Percentiles rank a stretch among this genome's conserved stretches.
These are phyloP conservation scores for Ephestia elutella DNA, from an alignment of 1,140 invertebrate genomes.

Conservation along the genomic window DNA sequence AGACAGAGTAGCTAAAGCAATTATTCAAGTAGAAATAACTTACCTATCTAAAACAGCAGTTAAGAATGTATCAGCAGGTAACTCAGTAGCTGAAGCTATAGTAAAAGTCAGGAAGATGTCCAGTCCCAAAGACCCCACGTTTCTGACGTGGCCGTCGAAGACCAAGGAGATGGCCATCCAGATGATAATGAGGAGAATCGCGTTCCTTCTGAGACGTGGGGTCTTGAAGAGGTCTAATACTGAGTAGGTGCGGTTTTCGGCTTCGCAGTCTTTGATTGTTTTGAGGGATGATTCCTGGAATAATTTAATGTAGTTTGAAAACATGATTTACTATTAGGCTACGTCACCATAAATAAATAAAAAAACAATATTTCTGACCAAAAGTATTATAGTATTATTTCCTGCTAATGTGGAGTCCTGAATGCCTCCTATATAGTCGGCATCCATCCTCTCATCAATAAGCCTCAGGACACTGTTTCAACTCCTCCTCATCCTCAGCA, in stretches of 20 bases:
- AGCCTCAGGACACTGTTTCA: too few species aligned
- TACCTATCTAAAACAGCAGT: slow-evolving; percentile 83
- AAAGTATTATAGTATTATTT: too few species aligned
- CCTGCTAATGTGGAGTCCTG: too few species aligned
- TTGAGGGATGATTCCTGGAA: slow-evolving; percentile 79
- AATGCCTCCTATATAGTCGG: too few species aligned
- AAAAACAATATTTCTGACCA: too few species aligned
- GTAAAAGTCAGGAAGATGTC: slow-evolving; percentile 90
- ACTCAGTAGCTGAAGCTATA: slow-evolving; percentile 85
- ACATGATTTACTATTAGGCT: too few species aligned
- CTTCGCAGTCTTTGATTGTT: slow-evolving; percentile 80
- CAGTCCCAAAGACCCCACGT: slow-evolving; percentile 85
- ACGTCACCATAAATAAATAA: too few species aligned
- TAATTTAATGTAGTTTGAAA: slow-evolving; percentile 7
- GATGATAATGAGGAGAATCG: slow-evolving; percentile 83
- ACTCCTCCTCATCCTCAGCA: too few species aligned
- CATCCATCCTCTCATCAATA: too few species aligned
- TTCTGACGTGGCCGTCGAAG: slow-evolving; percentile 90
- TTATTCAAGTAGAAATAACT: too few species aligned
- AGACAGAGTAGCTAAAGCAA: too few species aligned
- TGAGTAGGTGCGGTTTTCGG: slow-evolving; percentile 80
- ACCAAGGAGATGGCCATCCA: slow-evolving; percentile 92
- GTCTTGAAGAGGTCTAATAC: slow-evolving; percentile 86
- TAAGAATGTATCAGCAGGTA: slow-evolving; percentile 88
- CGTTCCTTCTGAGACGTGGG: slow-evolving; percentile 81